Evolutionary conservation across 2,113 vertebrate genomes (phyloP).

Genomic region (Mustela nigripes): DNA sequence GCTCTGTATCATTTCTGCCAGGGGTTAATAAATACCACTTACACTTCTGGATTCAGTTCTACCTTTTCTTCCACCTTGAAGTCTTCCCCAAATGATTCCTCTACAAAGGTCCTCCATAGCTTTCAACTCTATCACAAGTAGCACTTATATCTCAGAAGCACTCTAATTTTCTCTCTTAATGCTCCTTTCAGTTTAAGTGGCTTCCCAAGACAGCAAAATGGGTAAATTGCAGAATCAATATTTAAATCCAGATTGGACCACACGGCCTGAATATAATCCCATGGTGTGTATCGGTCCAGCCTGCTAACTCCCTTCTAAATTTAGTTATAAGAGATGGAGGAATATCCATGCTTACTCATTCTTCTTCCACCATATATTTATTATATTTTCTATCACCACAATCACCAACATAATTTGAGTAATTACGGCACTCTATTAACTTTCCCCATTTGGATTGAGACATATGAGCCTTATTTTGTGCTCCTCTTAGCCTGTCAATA

Average conservation of each 20-base stretch:
- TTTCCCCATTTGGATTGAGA: neutral
- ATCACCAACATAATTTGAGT: neutral
- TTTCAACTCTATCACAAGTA: neutral
- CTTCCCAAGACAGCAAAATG: neutral
- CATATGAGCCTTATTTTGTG: neutral
- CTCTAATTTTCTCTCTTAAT: neutral
- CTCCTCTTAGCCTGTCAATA: neutral
- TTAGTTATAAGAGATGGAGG: neutral
- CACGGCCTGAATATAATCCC: neutral
- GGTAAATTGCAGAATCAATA: neutral
- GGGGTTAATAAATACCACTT: neutral
- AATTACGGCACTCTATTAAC: neutral
- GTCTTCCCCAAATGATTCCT: neutral
- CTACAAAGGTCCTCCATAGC: neutral
- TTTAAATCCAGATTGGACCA: neutral
- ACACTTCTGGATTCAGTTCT: neutral
- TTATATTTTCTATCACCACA: neutral
- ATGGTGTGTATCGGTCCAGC: neutral
- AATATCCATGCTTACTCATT: neutral
- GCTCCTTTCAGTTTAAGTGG: neutral
- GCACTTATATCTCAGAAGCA: neutral
- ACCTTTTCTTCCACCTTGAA: neutral
- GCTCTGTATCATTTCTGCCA: neutral
- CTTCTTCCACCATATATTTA: neutral
- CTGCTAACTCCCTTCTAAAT: neutral